These are phyloP conservation scores for Falco biarmicus DNA, from an alignment of 2,797 vertebrate genomes.

Conservation along the genomic window DNA sequence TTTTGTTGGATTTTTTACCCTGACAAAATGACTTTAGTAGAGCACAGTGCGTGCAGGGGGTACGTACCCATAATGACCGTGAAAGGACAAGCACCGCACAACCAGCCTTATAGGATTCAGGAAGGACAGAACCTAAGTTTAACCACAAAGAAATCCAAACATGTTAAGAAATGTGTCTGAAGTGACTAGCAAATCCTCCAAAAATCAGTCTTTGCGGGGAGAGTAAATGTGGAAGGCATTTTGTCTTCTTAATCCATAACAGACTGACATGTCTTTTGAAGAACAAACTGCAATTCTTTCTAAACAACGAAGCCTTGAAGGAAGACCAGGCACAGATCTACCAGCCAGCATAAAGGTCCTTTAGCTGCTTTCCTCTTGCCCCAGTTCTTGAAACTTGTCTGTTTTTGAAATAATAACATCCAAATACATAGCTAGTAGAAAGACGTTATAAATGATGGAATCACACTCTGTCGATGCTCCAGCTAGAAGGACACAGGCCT, in stretches of 20 bases:
- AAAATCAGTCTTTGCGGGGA: neutral
- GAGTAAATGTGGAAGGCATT: constrained; percentile 43
- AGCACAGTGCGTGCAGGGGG: neutral
- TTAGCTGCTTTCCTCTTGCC: neutral
- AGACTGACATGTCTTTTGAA: constrained; percentile 19
- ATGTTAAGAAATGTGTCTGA: constrained; percentile 30
- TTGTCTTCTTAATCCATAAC: constrained; percentile 50
- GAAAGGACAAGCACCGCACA: neutral
- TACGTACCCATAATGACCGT: neutral
- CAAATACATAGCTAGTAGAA: neutral
- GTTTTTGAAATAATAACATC: neutral
- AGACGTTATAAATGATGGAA: neutral
- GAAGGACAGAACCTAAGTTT: neutral
- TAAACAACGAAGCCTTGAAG: neutral
- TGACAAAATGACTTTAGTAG: neutral
- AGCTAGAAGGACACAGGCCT: neutral
- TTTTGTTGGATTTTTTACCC: neutral
- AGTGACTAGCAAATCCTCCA: constrained; percentile 43
- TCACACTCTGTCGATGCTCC: neutral
- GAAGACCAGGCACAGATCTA: neutral
- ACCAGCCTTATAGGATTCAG: neutral
- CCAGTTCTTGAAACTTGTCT: neutral
- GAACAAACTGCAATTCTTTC: constrained; percentile 38
- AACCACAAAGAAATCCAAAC: constrained; percentile 13
- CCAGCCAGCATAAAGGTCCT: neutral